Evolutionary conservation across 2,113 vertebrate species (phyloP), one percentile per base, ranked within the genome.

Genomic region (Egretta garzetta): DNA sequence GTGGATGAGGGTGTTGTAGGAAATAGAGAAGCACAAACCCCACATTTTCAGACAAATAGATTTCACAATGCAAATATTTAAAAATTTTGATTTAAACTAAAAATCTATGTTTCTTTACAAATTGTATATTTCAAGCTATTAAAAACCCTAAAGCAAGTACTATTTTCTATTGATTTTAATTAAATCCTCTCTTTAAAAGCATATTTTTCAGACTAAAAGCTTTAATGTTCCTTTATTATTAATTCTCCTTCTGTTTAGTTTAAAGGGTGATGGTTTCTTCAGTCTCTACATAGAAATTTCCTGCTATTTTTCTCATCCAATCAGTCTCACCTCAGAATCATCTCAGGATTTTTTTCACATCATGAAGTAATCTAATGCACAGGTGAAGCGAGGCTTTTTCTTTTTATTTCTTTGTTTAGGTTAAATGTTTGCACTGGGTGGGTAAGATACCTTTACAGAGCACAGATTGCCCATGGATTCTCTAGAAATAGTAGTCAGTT

Each of bases 1-100:
- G 4, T 5, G 8, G 0, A 0, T 14, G 8, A 5, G 2, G 3
- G 4, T 50, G 6, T 2, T 58, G 4, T 59, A 18, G 2, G 15
- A 86, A 80, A 58, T 4, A 67, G 19, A 82, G 7, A 4, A 55
- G 2, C 71, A 75, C 32, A 86, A 88, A 90, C 0, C 5, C 1
- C 3, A 91, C 14, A 26, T 77, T 86, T 85, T 81, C 17, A 74
- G 10, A 67, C 4, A 52, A 22, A 5, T 6, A 56, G 4, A 43
- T 85, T 67, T 82, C 33, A 60, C 4, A 0, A 55, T n/a, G 9
- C 3, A 79, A 52, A 55, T 27, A 33, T 32, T 63, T 24, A 5
- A 89, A 60, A 22, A 52, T 3, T 23, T 37, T 28, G 3, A 62
- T 67, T 50, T 35, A 71, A 88, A 53, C 2, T 7, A 82, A 89